Evolutionary conservation across 2,888 invertebrate genomes (phyloP).

Genomic region (Acrobeloides nanus): DNA sequence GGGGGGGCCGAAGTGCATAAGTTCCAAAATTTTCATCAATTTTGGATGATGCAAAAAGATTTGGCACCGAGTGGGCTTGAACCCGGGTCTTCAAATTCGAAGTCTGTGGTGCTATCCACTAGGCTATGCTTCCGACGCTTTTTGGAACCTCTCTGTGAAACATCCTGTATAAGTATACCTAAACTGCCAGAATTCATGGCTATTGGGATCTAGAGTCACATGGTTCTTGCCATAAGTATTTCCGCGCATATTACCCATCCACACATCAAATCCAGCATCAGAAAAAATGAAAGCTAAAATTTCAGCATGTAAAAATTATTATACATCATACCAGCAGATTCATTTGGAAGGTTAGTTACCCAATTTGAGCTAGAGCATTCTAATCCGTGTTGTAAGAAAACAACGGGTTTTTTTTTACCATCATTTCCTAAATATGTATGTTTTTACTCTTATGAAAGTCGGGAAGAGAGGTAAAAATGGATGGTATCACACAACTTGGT

Average conservation of each 20-base stretch:
- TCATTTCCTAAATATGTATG: no score
- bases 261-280: slow-evolving; percentile 36
- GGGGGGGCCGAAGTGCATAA: no score
- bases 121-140: no score
- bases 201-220: slow-evolving; percentile 59
- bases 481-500: no score
- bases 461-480: slow-evolving; percentile 57
- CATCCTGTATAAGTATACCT: no score
- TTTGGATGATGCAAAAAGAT: no score
- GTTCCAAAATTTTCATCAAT: no score
- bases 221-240: slow-evolving; percentile 62
- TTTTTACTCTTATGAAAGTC: slow-evolving; percentile 57
- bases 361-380: slow-evolving; percentile 64
- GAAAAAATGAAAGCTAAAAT: slow-evolving; percentile 37
- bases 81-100: no score
- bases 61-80: no score
- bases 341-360: slow-evolving; percentile 33
- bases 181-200: slow-evolving; percentile 66
- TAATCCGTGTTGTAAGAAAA: slow-evolving; percentile 62
- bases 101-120: no score
- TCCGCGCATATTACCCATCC: slow-evolving; percentile 54
- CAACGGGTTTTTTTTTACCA: slow-evolving; percentile 48
- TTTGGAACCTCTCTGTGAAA: no score
- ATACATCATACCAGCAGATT: slow-evolving; percentile 43
- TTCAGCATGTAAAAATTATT: no score